A percentile compares a stretch with the other conserved stretches of the same genome.
phyloP scores from a whole-genome alignment of 2,113 vertebrate genomes.

The Podarcis cretensis region DNA sequence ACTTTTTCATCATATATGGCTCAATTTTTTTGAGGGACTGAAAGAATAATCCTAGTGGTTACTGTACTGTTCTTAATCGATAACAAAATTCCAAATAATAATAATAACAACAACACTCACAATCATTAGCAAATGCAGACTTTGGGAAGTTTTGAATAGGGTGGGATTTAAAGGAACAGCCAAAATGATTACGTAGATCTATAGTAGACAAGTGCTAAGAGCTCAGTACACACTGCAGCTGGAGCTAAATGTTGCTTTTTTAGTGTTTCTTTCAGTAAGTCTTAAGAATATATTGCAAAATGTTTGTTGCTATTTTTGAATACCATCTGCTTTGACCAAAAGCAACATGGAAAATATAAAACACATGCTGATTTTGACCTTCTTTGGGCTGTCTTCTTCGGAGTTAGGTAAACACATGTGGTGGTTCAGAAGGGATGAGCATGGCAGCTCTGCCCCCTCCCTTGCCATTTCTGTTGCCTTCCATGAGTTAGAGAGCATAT shows the following conservation, averaged over 20 bases:
- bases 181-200: neutral
- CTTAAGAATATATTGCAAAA: neutral
- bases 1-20: too few relatives aligned
- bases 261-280: neutral
- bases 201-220: fast-evolving
- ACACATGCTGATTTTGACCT: neutral
- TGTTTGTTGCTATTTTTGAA: neutral
- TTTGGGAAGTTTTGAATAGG: neutral
- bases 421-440: too few relatives aligned
- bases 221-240: neutral
- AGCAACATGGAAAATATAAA: neutral
- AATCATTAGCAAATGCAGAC: neutral
- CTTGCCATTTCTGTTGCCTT: too few relatives aligned
- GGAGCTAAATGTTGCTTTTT: neutral
- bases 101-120: too few relatives aligned
- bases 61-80: too few relatives aligned
- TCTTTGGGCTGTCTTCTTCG: too few relatives aligned
- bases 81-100: too few relatives aligned
- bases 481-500: too few relatives aligned
- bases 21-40: too few relatives aligned
- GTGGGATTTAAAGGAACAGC: neutral
- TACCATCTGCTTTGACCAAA: neutral
- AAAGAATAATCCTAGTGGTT: too few relatives aligned
- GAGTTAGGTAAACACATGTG: too few relatives aligned
- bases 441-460: too few relatives aligned